Base-by-base conservation (phyloP, 2,113 vertebrate species). In the Nothocercus julius region DNA sequence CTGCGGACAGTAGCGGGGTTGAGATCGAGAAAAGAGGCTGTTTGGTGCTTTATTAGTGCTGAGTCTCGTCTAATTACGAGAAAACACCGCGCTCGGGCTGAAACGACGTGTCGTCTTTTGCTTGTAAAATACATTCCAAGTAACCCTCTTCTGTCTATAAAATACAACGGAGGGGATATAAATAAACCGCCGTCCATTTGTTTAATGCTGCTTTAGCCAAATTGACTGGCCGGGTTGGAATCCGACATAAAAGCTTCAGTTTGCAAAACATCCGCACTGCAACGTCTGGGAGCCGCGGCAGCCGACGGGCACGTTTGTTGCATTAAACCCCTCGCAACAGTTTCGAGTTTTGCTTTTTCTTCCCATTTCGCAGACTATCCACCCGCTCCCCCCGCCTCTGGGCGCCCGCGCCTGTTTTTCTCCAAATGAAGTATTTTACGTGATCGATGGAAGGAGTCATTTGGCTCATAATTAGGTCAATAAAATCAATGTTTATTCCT, bases 401-500 rank as follows among this genome's bases (percentile, higher is more conserved):
- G 87, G 87, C 81, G 63, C 90, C 92, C 89, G 88, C 90, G 86
- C 95, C 96, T 87, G 87, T 93, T 96, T 93, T 85, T 93, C 95
- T 91, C 89, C 93, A 95, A 97, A 96, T 96, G 87, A 97, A 97
- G 94, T 91, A 93, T 97, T 97, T 84, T 92, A 69, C 85, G 85
- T 97, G 97, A 97, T 97, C 88, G 82, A 98, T 97, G 95, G 90
- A 92, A 96, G 93, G 95, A 97, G 97, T 95, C 89, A 96, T 96
- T 93, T 76, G 96, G 96, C 94, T 97, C 95, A 94, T 95, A 58
- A 79, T 87, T 97, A 97, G 98, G 97, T 98, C 97, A 97, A 85
- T 94, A 87, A 96, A 97, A 97, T 98, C 97, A 94, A 97, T 96
- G 95, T 87, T 85, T 95, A 97, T 97, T 94, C 92, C 92, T 90